phyloP scores from a whole-genome alignment of 1,140 invertebrate species.

The Drosophila neocordata region DNA sequence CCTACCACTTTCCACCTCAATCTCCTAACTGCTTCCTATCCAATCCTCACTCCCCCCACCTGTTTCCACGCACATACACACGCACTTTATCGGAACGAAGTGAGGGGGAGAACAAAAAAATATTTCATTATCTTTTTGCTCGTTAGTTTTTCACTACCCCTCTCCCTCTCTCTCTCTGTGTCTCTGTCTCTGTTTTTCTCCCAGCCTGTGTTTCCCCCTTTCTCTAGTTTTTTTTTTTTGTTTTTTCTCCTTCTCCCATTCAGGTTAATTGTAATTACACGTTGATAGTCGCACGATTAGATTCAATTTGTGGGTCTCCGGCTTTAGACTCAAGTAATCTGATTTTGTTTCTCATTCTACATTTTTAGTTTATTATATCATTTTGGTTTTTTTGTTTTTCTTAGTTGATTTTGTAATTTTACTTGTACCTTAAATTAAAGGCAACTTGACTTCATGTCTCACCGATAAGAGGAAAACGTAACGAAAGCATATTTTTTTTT shows the following conservation, averaged over 20 bases:
- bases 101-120: conserved; percentile 31
- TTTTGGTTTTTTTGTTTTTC: conserved; percentile 11
- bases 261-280: conserved; percentile 78
- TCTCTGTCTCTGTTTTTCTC: conserved; percentile 1
- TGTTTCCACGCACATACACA: conserved; percentile 31
- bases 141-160: conserved; percentile 51
- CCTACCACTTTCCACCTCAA: background rate
- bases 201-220: conserved; percentile 3
- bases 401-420: conserved; percentile 74
- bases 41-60: conserved; percentile 23
- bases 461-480: conserved; percentile 33
- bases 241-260: background rate
- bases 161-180: conserved; percentile 11
- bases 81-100: conserved; percentile 23
- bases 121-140: conserved; percentile 78
- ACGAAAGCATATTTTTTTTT: no score
- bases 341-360: conserved; percentile 38
- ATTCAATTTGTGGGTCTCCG: conserved; percentile 64
- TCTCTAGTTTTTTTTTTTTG: background rate
- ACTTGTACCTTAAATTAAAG: conserved; percentile 71
- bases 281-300: conserved; percentile 76
- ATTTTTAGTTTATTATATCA: conserved; percentile 16
- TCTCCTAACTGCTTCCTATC: background rate
- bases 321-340: conserved; percentile 51
- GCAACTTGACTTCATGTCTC: conserved; percentile 29